Base-by-base conservation (phyloP, 2,888 invertebrate genomes). In the Polietes domitor region DNA sequence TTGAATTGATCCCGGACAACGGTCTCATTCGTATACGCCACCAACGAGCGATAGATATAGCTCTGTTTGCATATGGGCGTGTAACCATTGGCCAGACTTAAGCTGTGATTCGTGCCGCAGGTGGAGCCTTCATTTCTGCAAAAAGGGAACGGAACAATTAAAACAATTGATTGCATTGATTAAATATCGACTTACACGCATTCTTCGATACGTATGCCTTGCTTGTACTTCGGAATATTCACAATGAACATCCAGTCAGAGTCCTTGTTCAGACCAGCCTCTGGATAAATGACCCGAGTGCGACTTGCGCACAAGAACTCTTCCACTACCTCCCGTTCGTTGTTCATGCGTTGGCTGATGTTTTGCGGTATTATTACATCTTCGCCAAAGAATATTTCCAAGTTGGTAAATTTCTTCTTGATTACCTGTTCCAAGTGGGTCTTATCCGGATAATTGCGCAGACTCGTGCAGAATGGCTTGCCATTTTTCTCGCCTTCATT, bases 161-260 rank as follows among this genome's bases (percentile, higher is more conserved):
- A 3, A 37, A 37, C 37, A 9, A 37, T 37, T 37, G 37, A 37
- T 37, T 9, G 37, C 12, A 37, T 7, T 3, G 37, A 37, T 37
- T 9, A n/a, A 12, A 63, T 55, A 75, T 0, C 21, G 6, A 94
- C 95, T 94, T 92, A 96, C 96, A 91, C 85, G 93, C 97, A 97
- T 83, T 94, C 93, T 91, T 97, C 96, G 0, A 96, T 94, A 61
- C 94, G 93, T 61, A 96, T 94, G 19, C 95, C 96, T 91, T 97
- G 97, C 15, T 94, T 92, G 65, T 94, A 94, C 0, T 94, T 93
- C 21, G 94, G 94, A 89, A 96, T 96, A 89, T 97, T 97, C 1
- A 96, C 92, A 24, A 97, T 94, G 73, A 93, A 93, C 87, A 94
- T 93, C 96, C 96, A 96, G 83, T 94, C 93, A 12, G 94, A 94